phyloP scores from a whole-genome alignment of 2,113 vertebrate species.

The Carlito syrichta region DNA sequence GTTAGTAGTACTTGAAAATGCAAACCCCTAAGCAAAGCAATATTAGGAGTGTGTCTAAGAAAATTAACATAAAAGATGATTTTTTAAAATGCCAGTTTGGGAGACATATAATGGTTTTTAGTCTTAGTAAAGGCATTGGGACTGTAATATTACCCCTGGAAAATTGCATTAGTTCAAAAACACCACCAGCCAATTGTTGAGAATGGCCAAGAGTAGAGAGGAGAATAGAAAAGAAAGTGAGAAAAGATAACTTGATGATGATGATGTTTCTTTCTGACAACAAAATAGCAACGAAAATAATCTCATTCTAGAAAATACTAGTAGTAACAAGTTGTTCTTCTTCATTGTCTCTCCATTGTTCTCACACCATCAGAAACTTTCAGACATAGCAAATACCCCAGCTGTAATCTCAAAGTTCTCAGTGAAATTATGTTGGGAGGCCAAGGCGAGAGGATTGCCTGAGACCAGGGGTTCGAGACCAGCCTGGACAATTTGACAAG shows the following conservation, averaged over 20 bases:
- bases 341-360: neutral
- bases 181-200: neutral
- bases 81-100: neutral
- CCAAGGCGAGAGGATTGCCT: no score
- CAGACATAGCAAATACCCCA: neutral
- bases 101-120: neutral
- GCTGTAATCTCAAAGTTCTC: neutral
- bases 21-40: neutral
- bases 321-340: neutral
- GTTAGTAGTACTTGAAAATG: neutral
- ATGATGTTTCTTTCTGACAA: neutral
- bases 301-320: neutral
- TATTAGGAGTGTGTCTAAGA: neutral
- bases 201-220: neutral
- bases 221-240: neutral
- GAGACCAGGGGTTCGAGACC: no score
- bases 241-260: neutral
- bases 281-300: neutral
- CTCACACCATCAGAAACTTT: neutral
- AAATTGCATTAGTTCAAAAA: neutral
- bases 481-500: no score
- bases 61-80: neutral
- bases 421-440: neutral
- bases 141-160: neutral
- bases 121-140: neutral